Percentiles rank a stretch among this genome's conserved stretches.
phyloP scores from a whole-genome alignment of 2,797 vertebrate species.

The Enteromius thamalakanensis region DNA sequence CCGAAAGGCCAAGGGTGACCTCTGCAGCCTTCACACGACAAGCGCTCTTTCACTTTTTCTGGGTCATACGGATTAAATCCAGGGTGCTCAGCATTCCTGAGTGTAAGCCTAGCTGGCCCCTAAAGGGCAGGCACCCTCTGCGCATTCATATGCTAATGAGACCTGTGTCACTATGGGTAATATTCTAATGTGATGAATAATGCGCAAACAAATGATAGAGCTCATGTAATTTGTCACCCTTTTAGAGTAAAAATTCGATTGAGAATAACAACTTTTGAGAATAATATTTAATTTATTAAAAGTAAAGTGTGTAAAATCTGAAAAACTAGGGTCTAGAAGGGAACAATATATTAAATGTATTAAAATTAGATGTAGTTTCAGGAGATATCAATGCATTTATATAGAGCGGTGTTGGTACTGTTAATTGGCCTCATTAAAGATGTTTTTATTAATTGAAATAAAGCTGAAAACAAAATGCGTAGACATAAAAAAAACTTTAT shows the following conservation, averaged over 20 bases:
- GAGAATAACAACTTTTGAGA: background rate
- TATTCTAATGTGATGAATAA: conserved; percentile 11
- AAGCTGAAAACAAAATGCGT: background rate
- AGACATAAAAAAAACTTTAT: background rate
- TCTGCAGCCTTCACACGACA: conserved; percentile 30
- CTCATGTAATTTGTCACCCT: background rate
- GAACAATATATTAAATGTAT: no score
- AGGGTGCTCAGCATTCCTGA: conserved; percentile 58
- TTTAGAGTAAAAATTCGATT: background rate
- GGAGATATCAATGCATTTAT: background rate
- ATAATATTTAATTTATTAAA: background rate
- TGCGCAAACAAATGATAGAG: background rate
- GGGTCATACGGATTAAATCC: conserved; percentile 58
- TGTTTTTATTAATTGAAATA: background rate
- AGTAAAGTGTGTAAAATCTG: background rate
- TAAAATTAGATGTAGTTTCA: background rate
- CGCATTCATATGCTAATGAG: conserved; percentile 41
- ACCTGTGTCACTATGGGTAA: conserved; percentile 1
- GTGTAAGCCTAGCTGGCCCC: conserved; percentile 42
- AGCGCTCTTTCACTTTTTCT: conserved; percentile 42
- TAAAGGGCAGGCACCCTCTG: conserved; percentile 41
- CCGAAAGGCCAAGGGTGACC: conserved; percentile 51
- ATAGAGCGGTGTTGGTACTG: background rate
- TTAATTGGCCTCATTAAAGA: background rate
- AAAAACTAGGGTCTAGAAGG: background rate